Evolutionary conservation across 2,888 invertebrate species (phyloP), one percentile per base, ranked within the genome.

Genomic region (Aproaerema taeniolella): DNA sequence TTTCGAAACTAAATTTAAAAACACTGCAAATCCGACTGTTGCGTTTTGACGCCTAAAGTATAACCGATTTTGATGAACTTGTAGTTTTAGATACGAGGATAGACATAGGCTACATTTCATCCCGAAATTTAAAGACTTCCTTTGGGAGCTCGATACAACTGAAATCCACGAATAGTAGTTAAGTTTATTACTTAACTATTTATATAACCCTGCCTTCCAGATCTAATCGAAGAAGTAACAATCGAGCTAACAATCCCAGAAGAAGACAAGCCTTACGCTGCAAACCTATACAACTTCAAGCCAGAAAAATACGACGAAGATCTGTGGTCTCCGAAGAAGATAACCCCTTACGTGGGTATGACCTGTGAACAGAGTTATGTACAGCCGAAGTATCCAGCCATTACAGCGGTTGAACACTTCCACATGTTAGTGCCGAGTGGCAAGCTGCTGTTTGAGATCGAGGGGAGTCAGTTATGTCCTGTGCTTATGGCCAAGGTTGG

Each of bases 281-380:
- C 88, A 43, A 66, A n/a, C n/a, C n/a, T 73, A 11, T 82, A 73
- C 47, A 73, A 79, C 32, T 75, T 77, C 1, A 76, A 71, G 20
- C 49, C 56, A 1, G 79, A 75, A 52, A 83, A 68, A 40, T 60
- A 66, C 1, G 87, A 89, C 2, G 91, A 90, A 40, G 92, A 93
- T 58, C 74, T 93, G 1, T 93, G 93, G 93, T 89, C 91, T 36
- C 91, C 93, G 0, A 91, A 89, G 61, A 91, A 91, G 65, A 75
- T 92, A 33, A 83, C 80, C 8, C 80, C 82, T 0, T 64, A 56
- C 24, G 61, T 74, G 9, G 47, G 62, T 2, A 41, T 68, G 13
- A 68, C 58, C 52, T 49, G 65, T 8, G 81, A 80, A 26, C 78
- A 79, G 1, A 61, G 52, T 9, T 86, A 83, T 46, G 50, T 52